Evolutionary conservation across 1,140 invertebrate species (phyloP).

Genomic region (Archivesica marissinica): DNA sequence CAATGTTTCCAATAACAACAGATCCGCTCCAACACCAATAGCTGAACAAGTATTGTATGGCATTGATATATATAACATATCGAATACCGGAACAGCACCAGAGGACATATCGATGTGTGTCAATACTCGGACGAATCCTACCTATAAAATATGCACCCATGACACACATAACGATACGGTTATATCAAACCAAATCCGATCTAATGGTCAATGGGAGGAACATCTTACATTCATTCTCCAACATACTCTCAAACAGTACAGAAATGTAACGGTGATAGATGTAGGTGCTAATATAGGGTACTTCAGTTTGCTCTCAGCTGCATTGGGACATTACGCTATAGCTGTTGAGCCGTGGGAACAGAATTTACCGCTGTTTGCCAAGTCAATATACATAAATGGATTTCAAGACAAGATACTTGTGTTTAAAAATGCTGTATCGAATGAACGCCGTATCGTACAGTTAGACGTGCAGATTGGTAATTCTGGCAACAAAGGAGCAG

Average conservation of each 20-base stretch:
- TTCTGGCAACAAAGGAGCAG: constrained; percentile 76
- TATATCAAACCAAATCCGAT: constrained; percentile 72
- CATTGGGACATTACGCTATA: constrained; percentile 74
- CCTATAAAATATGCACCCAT: constrained; percentile 74
- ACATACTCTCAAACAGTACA: constrained; percentile 63
- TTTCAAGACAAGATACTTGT: constrained; percentile 67
- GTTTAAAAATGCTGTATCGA: constrained; percentile 74
- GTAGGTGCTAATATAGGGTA: constrained; percentile 80
- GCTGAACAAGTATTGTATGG: neutral
- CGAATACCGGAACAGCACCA: too few relatives aligned
- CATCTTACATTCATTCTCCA: constrained; percentile 69
- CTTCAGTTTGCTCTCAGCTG: constrained; percentile 72
- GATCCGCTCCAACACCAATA: neutral
- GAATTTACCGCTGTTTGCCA: constrained; percentile 69
- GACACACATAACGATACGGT: constrained; percentile 67
- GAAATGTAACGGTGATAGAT: constrained; percentile 74
- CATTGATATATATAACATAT: neutral
- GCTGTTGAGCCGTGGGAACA: constrained; percentile 75
- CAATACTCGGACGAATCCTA: constrained; percentile 56
- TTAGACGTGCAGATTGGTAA: constrained; percentile 56
- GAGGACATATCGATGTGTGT: neutral
- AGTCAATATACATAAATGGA: constrained; percentile 54
- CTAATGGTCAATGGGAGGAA: constrained; percentile 77
- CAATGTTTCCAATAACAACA: too few relatives aligned
- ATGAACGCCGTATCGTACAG: constrained; percentile 64